A percentile compares a stretch with the other conserved stretches of the same genome.
Evolutionary conservation across 2,797 vertebrate genomes (phyloP).

Genomic region (Echeneis naucrates): DNA sequence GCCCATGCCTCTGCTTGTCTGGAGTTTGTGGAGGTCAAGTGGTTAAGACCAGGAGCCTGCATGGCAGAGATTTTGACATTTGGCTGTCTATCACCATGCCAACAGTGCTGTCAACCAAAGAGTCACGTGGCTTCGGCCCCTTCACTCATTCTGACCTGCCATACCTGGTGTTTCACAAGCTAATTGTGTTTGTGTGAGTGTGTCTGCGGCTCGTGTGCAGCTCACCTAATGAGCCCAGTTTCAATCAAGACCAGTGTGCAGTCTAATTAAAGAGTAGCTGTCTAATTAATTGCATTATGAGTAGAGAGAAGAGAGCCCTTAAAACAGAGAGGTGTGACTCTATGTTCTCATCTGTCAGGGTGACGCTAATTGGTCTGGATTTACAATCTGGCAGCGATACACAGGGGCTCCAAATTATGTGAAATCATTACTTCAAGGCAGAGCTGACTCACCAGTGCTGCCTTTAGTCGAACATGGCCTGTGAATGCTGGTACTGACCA

Average conservation of each 20-base stretch:
- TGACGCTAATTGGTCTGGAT: constrained; percentile 67
- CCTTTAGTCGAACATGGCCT: neutral
- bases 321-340: constrained; percentile 62
- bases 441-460: constrained; percentile 9
- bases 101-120: constrained; percentile 55
- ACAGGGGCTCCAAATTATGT: constrained; percentile 36
- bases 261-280: constrained; percentile 62
- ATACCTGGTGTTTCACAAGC: neutral
- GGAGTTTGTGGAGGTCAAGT: constrained; percentile 68
- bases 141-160: constrained; percentile 13
- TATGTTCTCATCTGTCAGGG: constrained; percentile 52
- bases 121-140: constrained; percentile 2
- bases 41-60: constrained; percentile 53
- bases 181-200: constrained; percentile 6
- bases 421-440: constrained; percentile 37
- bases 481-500: neutral
- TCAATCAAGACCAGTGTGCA: constrained; percentile 59
- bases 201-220: neutral
- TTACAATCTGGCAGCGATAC: constrained; percentile 53
- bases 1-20: constrained; percentile 51
- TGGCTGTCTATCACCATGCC: constrained; percentile 40
- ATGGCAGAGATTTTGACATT: constrained; percentile 52
- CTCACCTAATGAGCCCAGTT: constrained; percentile 47
- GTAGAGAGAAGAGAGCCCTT: constrained; percentile 58
- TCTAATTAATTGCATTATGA: constrained; percentile 72